Evolutionary conservation across 2,113 vertebrate genomes (phyloP).

Genomic region (Coturnix japonica): DNA sequence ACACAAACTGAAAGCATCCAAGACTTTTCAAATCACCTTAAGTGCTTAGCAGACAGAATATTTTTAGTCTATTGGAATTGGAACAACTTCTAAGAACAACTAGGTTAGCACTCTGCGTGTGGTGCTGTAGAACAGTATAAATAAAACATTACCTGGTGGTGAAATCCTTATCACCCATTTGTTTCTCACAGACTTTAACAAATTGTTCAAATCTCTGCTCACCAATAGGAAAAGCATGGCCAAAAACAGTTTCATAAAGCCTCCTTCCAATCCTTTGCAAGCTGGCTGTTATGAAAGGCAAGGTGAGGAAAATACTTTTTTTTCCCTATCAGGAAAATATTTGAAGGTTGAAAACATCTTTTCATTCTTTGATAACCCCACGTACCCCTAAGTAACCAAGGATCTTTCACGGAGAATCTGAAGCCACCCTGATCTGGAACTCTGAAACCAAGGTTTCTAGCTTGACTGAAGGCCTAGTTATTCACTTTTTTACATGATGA

Average conservation of each 20-base stretch:
- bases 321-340: background rate
- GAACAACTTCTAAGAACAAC: slow-evolving; percentile 30
- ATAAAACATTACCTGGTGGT: background rate
- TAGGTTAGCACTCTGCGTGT: background rate
- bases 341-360: background rate
- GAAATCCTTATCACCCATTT: slow-evolving; percentile 19
- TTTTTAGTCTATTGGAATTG: slow-evolving; percentile 36
- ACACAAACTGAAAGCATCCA: slow-evolving; percentile 15
- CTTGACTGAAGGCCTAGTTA: background rate
- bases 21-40: slow-evolving; percentile 19
- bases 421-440: background rate
- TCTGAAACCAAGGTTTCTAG: background rate
- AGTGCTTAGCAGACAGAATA: slow-evolving; percentile 19
- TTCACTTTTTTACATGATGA: background rate
- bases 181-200: background rate
- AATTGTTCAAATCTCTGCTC: background rate
- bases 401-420: background rate
- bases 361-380: background rate
- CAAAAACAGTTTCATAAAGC: background rate
- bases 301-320: background rate
- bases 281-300: background rate
- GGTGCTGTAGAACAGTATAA: background rate
- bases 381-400: background rate
- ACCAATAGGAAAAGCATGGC: background rate
- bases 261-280: background rate